These are phyloP conservation scores for Helleia helle DNA, from an alignment of 2,888 invertebrate genomes.

Conservation along the genomic window DNA sequence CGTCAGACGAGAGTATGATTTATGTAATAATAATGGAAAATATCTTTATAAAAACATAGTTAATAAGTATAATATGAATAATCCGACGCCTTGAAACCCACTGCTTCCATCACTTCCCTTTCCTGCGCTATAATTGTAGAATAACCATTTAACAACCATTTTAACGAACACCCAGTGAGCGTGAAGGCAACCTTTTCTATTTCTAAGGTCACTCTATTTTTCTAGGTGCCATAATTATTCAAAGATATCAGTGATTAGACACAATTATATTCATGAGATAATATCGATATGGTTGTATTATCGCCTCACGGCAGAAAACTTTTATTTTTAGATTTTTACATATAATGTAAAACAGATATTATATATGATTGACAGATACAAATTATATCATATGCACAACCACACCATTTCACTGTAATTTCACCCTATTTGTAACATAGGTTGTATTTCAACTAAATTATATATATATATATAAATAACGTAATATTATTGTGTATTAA, in stretches of 20 bases:
- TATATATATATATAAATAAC: too few relatives aligned
- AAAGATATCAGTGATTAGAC: slow-evolving; percentile 14
- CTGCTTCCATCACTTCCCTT: slow-evolving; percentile 50
- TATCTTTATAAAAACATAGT: neutral
- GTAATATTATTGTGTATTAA: too few relatives aligned
- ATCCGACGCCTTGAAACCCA: slow-evolving; percentile 45
- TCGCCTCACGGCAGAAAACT: too few relatives aligned
- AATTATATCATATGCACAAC: too few relatives aligned
- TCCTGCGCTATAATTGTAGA: slow-evolving; percentile 46
- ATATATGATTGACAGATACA: too few relatives aligned
- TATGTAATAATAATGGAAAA: neutral
- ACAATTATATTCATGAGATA: slow-evolving; percentile 5
- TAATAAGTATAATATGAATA: slow-evolving; percentile 26
- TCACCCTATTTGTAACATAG: too few relatives aligned
- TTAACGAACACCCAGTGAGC: slow-evolving; percentile 25
- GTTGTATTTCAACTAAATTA: too few relatives aligned
- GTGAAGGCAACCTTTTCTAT: slow-evolving; percentile 46
- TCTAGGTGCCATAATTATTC: slow-evolving; percentile 15
- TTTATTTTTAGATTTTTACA: too few relatives aligned
- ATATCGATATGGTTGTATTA: neutral
- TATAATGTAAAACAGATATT: too few relatives aligned
- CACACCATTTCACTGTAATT: too few relatives aligned
- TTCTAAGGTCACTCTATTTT: slow-evolving; percentile 26
- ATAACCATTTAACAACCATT: slow-evolving; percentile 30
- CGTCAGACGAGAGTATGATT: too few relatives aligned